Conservation (phyloP, 2,797 vertebrate genomes). For the Spondyliosoma cantharus region DNA sequence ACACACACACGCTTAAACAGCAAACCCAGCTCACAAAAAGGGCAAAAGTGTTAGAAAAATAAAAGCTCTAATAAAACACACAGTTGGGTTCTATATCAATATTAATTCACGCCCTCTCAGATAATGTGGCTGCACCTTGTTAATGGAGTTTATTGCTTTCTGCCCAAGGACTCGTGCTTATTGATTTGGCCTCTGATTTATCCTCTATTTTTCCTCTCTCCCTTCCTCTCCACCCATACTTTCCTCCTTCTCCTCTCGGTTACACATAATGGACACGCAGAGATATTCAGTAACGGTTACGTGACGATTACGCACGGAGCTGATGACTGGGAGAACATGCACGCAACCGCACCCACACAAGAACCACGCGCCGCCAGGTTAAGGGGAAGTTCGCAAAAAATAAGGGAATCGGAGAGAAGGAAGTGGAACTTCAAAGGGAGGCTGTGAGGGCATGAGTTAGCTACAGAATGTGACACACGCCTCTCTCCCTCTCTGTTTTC, state of each 20-base stretch:
- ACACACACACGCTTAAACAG: constrained; percentile 40
- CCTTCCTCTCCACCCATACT: constrained; percentile 5
- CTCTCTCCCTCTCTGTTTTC: constrained; percentile 28
- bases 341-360: background rate
- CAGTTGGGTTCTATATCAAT: constrained; percentile 67
- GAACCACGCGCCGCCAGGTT: constrained; percentile 43
- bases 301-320: constrained; percentile 54
- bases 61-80: constrained; percentile 69
- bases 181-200: constrained; percentile 73
- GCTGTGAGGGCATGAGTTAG: constrained; percentile 48
- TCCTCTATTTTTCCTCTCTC: constrained; percentile 51
- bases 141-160: constrained; percentile 80
- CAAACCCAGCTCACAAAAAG: constrained; percentile 53
- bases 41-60: constrained; percentile 72
- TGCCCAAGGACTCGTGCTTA: constrained; percentile 72
- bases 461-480: constrained; percentile 42
- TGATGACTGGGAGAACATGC: constrained; percentile 28
- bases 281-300: constrained; percentile 58
- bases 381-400: constrained; percentile 59
- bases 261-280: constrained; percentile 53
- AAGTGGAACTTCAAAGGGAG: constrained; percentile 64
- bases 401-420: constrained; percentile 21
- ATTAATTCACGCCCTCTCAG: constrained; percentile 53
- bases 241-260: constrained; percentile 24
- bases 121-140: constrained; percentile 76